Conservation (phyloP, 2,797 vertebrate species). For the Sebastiscus tertius region DNA sequence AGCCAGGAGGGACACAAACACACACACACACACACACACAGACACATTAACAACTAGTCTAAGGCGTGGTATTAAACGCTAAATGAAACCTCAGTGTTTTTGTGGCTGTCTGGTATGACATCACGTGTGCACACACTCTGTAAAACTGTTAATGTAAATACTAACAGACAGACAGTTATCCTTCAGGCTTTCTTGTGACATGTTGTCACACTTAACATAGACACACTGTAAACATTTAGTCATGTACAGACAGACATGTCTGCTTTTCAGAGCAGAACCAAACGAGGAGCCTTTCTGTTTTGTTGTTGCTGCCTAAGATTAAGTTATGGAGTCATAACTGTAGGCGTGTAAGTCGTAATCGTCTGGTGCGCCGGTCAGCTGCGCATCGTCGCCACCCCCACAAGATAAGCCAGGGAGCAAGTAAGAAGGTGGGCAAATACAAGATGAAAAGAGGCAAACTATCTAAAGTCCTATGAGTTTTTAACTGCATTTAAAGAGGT, state of each 20-base stretch:
- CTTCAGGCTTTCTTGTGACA: constrained; percentile 4
- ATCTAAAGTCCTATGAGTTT: background rate
- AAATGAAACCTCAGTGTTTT: constrained; percentile 10
- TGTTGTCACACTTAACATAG: background rate
- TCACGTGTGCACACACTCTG: background rate
- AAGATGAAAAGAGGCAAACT: background rate
- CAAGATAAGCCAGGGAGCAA: constrained; percentile 3
- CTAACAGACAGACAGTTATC: background rate
- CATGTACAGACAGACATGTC: background rate
- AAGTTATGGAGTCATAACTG: constrained; percentile 1
- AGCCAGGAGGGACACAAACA: background rate
- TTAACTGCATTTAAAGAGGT: background rate
- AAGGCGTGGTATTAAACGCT: background rate
- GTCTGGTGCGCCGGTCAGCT: constrained; percentile 37
- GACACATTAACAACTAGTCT: background rate
- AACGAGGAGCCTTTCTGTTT: background rate
- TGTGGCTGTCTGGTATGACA: background rate
- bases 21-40: background rate
- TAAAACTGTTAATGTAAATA: background rate
- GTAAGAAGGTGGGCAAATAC: background rate
- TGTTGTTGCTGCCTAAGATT: background rate
- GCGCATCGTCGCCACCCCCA: background rate
- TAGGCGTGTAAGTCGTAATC: background rate
- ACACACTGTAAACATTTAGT: background rate
- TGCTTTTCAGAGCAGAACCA: background rate